Percentiles rank a stretch among this genome's conserved stretches.
phyloP scores from a whole-genome alignment of 2,113 vertebrate species.

The Triplophysa siluroides region DNA sequence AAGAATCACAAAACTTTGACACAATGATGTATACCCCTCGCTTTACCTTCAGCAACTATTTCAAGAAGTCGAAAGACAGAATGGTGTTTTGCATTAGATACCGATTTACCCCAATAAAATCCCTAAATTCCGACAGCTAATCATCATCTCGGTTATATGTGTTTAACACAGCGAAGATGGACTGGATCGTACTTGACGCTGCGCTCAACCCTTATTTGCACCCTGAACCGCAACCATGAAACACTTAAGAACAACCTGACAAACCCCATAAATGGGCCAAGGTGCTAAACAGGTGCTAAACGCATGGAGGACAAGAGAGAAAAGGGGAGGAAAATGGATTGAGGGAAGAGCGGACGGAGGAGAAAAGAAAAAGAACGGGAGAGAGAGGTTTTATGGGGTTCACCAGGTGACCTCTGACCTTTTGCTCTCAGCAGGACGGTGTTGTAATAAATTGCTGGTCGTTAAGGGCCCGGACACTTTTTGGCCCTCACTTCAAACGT shows the following conservation, averaged over 20 bases:
- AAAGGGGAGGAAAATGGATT: not conserved
- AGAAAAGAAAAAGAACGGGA: conserved; percentile 37
- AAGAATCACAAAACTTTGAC: too few relatives aligned
- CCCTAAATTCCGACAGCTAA: not conserved
- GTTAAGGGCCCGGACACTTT: conserved; percentile 75
- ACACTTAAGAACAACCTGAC: conserved; percentile 69
- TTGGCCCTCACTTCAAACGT: conserved; percentile 76
- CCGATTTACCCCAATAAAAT: not conserved
- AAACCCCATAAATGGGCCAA: conserved; percentile 67
- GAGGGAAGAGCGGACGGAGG: conserved; percentile 46
- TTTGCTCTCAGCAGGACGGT: conserved; percentile 63
- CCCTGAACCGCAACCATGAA: conserved; percentile 58
- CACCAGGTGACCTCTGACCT: conserved; percentile 66
- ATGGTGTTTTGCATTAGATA: not conserved
- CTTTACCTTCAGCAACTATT: not conserved
- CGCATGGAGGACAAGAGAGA: conserved; percentile 37
- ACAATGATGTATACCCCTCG: too few relatives aligned
- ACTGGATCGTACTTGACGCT: not conserved
- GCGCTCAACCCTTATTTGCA: not conserved
- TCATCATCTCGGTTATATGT: not conserved
- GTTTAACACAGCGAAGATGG: not conserved
- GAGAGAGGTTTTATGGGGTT: conserved; percentile 58
- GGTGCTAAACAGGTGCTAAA: conserved; percentile 75
- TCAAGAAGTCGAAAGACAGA: not conserved
- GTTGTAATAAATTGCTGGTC: conserved; percentile 74